Base-by-base conservation (phyloP, 2,113 vertebrate species). In the Coregonus clupeaformis region DNA sequence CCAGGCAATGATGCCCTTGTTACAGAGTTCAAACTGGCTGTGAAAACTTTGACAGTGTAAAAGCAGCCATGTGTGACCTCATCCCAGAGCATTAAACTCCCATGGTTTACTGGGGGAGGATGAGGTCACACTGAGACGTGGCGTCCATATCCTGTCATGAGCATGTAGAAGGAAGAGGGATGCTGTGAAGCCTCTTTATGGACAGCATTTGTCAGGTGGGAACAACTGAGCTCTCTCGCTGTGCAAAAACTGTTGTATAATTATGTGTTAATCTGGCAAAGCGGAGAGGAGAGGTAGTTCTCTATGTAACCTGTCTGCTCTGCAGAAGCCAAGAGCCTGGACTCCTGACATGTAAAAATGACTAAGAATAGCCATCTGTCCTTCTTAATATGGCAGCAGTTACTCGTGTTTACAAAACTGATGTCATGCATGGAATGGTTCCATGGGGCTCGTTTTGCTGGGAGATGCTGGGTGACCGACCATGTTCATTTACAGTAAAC, bases 191-290 rank as follows among this genome's bases (percentile, higher is more conserved):
- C 75, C 77, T 71, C 69, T 72, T 71, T 3, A 27, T 16, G 71
- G 74, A 65, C 76, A 66, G 77, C 36, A 1, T 42, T 29, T 42
- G 78, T 87, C 87, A 88, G 84, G 86, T 87, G 80, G 78, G 80
- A 80, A 80, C 72, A 60, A 85, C 79, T 77, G 89, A 69, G 86
- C 59, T 57, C 74, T 73, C 83, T 79, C 62, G 77, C 90, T 82
- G 87, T 59, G 85, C 76, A 86, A 88, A 92, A 90, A 90, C 47
- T 90, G 90, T 80, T 82, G 77, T 75, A 69, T 82, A 89, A 88
- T 90, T 90, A 91, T 22, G 49, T 85, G 80, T 83, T 86, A 86
- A 92, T 90, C 80, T 88, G 82, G 71, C 76, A 29, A 71, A 59
- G 80, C 72, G 47, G 73, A 82, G 47, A 68, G 75, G 18, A 73